These are phyloP conservation scores for Chloroceryle aenea DNA, from an alignment of 2,113 vertebrate genomes.

Conservation along the genomic window DNA sequence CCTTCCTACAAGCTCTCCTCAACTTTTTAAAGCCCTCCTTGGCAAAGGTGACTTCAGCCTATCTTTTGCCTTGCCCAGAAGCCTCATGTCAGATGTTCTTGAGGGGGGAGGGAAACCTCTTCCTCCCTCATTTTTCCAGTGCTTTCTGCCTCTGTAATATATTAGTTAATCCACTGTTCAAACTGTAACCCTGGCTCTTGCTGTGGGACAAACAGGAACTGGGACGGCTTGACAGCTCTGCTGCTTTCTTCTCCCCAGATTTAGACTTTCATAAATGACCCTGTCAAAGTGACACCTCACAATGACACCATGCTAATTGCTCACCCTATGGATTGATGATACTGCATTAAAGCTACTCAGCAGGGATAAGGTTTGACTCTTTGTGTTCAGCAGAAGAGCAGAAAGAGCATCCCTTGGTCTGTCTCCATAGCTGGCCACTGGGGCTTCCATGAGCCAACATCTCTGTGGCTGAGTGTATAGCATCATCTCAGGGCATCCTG, in stretches of 20 bases:
- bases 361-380: neutral
- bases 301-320: neutral
- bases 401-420: neutral
- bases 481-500: neutral
- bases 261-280: neutral
- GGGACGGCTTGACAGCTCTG: neutral
- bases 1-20: neutral
- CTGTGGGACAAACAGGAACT: neutral
- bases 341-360: neutral
- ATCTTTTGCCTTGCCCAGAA: neutral
- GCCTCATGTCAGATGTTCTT: rapidly evolving
- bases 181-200: neutral
- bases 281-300: neutral
- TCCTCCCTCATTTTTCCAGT: neutral
- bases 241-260: neutral
- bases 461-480: neutral
- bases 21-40: neutral
- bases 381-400: neutral
- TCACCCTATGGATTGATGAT: rapidly evolving
- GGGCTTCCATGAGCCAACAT: rapidly evolving
- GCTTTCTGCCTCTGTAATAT: neutral
- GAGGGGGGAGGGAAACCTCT: neutral
- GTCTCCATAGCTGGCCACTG: neutral
- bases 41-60: neutral
- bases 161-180: neutral